Conservation (phyloP, 1,140 invertebrate genomes). For the Drosophila saltans region DNA sequence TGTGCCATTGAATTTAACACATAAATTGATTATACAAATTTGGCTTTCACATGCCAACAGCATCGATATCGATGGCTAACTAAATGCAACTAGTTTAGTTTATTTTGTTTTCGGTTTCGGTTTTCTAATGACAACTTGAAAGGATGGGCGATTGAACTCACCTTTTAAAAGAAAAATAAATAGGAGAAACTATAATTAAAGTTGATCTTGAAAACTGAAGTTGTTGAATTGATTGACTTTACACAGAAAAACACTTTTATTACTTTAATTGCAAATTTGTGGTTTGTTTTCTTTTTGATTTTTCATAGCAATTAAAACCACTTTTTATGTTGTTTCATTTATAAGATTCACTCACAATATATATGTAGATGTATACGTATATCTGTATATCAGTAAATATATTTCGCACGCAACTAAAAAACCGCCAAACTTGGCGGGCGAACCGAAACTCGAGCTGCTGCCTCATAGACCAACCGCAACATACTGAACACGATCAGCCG, state of each 20-base stretch:
- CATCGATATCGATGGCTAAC: not conserved
- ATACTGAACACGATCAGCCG: slow-evolving; percentile 74
- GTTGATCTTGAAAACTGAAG: slow-evolving; percentile 10
- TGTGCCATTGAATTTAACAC: not conserved
- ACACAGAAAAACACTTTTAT: not conserved
- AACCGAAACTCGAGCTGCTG: slow-evolving; percentile 50
- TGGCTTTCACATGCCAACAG: slow-evolving; percentile 5
- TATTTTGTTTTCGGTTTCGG: not conserved
- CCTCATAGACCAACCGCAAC: slow-evolving; percentile 69
- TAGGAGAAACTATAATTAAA: not conserved
- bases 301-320: slow-evolving; percentile 55
- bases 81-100: slow-evolving; percentile 11
- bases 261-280: slow-evolving; percentile 28
- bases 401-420: slow-evolving; percentile 38
- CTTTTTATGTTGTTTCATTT: slow-evolving; percentile 38
- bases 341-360: too few relatives aligned
- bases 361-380: not conserved
- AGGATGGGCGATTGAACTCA: slow-evolving; percentile 8
- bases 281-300: slow-evolving; percentile 26
- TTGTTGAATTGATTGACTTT: not conserved
- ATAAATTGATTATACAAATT: slow-evolving; percentile 14
- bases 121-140: not conserved
- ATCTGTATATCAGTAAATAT: not conserved
- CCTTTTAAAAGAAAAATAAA: not conserved
- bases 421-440: slow-evolving; percentile 18